These are phyloP conservation scores for Condylura cristata DNA, from an alignment of 2,113 vertebrate species.

Conservation along the genomic window DNA sequence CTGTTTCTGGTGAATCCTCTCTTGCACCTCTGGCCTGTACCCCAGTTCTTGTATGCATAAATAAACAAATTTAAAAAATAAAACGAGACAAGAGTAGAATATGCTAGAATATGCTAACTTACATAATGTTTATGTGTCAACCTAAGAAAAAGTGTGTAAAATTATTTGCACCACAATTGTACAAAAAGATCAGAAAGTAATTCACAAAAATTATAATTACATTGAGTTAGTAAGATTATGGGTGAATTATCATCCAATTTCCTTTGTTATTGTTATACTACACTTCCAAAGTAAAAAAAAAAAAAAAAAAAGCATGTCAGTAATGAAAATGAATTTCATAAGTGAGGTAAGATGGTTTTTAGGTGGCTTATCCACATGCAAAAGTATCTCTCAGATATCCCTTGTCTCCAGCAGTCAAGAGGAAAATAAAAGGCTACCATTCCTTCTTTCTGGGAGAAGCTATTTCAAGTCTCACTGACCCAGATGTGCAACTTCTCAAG, in stretches of 20 bases:
- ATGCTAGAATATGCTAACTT: neutral
- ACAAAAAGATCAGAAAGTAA: neutral
- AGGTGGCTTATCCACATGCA: neutral
- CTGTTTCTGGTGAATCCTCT: too few relatives aligned
- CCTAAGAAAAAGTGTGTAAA: neutral
- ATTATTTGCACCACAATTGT: neutral
- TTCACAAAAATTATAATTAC: constrained; percentile 9
- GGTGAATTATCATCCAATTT: neutral
- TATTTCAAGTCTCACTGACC: neutral
- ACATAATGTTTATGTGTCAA: neutral
- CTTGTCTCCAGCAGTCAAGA: neutral
- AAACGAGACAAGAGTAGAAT: too few relatives aligned
- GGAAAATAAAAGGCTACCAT: neutral
- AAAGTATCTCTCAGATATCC: neutral
- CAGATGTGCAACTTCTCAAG: neutral
- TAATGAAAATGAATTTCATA: neutral
- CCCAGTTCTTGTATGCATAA: too few relatives aligned
- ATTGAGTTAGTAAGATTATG: neutral
- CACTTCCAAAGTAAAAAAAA: neutral
- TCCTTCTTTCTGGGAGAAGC: neutral
- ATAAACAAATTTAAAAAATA: too few relatives aligned
- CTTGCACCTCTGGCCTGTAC: too few relatives aligned
- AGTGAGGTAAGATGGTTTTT: neutral
- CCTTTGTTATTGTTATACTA: neutral
- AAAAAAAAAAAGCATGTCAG: neutral